A percentile compares a stretch with the other conserved stretches of the same genome.
Evolutionary conservation across 2,797 vertebrate species (phyloP).

Genomic region (Babyrousa celebensis): DNA sequence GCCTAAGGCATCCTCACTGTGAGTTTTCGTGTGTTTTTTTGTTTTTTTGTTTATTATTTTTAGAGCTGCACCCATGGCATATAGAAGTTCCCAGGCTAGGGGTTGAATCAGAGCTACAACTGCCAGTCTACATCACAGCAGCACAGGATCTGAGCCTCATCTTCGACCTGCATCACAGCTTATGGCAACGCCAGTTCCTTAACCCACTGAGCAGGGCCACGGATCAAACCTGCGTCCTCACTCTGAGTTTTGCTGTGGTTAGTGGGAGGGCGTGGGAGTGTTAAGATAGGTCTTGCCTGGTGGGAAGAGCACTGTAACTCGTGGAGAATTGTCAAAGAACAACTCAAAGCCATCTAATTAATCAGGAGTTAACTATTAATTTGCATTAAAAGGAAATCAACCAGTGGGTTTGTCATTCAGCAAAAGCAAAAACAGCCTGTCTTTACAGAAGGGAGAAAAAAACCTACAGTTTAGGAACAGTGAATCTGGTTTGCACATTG

Average conservation of each 20-base stretch:
- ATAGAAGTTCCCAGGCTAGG: no score
- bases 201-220: no score
- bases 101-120: no score
- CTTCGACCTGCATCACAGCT: no score
- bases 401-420: neutral
- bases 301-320: neutral
- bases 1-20: conserved; percentile 93
- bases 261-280: neutral
- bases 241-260: conserved; percentile 92
- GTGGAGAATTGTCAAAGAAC: neutral
- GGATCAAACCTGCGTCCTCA: conserved; percentile 76
- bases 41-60: no score
- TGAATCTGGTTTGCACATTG: neutral
- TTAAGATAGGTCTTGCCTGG: neutral
- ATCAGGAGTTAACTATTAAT: neutral
- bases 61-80: no score
- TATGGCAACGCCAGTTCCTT: no score
- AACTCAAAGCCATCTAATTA: neutral
- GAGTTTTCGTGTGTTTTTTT: conserved; percentile 86
- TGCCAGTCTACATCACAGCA: no score
- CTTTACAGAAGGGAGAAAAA: conserved; percentile 33
- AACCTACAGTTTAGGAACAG: neutral
- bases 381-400: neutral
- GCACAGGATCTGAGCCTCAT: no score
- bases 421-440: conserved; percentile 30